These are phyloP conservation scores for Cyaniris semiargus DNA, from an alignment of 2,888 invertebrate genomes.

Conservation along the genomic window DNA sequence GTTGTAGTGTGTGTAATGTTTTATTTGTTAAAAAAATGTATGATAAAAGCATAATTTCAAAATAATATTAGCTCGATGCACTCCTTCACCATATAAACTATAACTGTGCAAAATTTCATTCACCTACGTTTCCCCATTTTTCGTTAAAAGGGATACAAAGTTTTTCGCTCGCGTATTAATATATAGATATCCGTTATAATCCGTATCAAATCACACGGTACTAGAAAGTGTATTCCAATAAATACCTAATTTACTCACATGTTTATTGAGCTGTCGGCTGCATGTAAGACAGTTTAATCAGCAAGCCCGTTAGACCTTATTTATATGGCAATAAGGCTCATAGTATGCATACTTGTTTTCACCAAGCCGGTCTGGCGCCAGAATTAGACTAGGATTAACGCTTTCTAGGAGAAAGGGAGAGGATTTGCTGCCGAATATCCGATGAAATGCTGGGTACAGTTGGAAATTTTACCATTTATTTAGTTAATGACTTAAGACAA, in stretches of 20 bases:
- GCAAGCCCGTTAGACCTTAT: neutral
- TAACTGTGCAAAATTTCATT: too few relatives aligned
- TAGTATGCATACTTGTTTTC: neutral
- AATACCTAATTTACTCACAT: constrained; percentile 16
- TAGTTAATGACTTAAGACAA: too few relatives aligned
- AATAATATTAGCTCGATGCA: too few relatives aligned
- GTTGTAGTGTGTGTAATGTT: too few relatives aligned
- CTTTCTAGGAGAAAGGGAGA: constrained; percentile 20
- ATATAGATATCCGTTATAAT: neutral
- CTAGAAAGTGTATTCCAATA: constrained; percentile 3
- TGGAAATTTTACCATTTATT: neutral
- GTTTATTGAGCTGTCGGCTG: neutral
- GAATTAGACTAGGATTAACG: constrained; percentile 9
- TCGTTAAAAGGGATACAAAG: too few relatives aligned
- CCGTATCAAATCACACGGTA: neutral
- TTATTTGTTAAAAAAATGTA: too few relatives aligned
- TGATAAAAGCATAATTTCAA: too few relatives aligned
- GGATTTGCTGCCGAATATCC: neutral
- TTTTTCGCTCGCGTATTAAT: too few relatives aligned
- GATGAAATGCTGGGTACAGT: neutral
- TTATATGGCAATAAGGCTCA: neutral
- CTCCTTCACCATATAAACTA: too few relatives aligned
- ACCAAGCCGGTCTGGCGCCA: constrained; percentile 1
- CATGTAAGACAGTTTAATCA: neutral
- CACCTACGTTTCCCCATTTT: too few relatives aligned